These are phyloP conservation scores for Triplophysa siluroides DNA, from an alignment of 2,113 vertebrate genomes.

Conservation along the genomic window DNA sequence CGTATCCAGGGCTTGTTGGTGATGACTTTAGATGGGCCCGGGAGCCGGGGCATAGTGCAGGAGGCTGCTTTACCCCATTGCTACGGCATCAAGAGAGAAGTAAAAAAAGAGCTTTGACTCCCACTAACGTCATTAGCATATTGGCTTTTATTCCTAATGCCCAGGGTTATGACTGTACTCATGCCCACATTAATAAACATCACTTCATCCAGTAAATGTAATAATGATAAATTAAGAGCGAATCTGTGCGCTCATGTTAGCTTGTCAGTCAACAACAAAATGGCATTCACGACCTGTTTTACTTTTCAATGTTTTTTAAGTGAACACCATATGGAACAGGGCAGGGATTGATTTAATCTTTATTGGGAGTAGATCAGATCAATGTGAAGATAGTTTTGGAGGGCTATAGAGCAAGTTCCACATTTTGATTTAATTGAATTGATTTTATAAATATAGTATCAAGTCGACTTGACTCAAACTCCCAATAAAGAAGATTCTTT, in stretches of 20 bases:
- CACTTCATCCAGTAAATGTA: neutral
- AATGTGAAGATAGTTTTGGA: no score
- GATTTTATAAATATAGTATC: no score
- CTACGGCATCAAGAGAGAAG: conserved; percentile 68
- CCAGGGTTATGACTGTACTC: conserved; percentile 13
- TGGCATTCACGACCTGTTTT: neutral
- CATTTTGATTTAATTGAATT: no score
- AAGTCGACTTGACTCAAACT: no score
- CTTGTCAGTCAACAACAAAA: neutral
- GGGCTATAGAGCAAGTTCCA: no score
- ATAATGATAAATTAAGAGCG: neutral
- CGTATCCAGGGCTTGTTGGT: conserved; percentile 92
- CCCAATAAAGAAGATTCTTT: neutral
- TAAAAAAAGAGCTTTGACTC: conserved; percentile 44
- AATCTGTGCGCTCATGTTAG: neutral
- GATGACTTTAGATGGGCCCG: conserved; percentile 88
- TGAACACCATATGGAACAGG: no score
- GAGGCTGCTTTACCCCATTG: conserved; percentile 88
- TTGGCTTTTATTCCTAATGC: conserved; percentile 20
- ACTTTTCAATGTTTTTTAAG: no score
- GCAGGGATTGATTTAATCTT: no score
- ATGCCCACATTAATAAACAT: conserved; percentile 34
- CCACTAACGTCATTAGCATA: conserved; percentile 51
- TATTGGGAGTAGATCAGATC: no score
- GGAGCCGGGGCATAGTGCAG: conserved; percentile 82